These are phyloP conservation scores for Thripadectes ignobilis DNA, from an alignment of 2,797 vertebrate genomes.

Conservation along the genomic window DNA sequence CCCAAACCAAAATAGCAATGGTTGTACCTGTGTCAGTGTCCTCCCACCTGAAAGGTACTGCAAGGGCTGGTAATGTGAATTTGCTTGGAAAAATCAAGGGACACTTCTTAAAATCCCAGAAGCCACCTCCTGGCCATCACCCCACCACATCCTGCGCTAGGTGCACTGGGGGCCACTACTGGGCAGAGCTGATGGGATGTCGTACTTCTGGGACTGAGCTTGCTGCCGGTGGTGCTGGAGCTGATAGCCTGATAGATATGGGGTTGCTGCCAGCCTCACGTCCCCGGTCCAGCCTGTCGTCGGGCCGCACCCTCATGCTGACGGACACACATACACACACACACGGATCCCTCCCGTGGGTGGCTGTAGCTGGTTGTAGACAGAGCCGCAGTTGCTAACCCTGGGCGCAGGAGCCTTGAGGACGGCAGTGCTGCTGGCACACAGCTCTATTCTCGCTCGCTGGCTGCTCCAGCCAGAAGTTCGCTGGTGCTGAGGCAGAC, in stretches of 20 bases:
- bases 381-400: not conserved
- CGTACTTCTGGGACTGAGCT: not conserved
- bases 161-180: accelerated
- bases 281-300: accelerated
- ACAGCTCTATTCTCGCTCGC: not conserved
- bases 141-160: too few species aligned
- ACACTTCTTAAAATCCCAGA: not conserved
- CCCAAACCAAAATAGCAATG: not conserved
- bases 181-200: not conserved
- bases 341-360: accelerated
- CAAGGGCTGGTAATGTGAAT: accelerated
- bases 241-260: accelerated
- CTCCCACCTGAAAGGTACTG: not conserved
- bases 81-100: not conserved
- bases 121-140: not conserved
- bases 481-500: accelerated
- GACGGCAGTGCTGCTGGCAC: not conserved
- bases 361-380: not conserved
- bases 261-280: not conserved
- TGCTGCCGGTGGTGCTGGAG: not conserved
- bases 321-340: too few species aligned
- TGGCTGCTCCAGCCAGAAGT: not conserved
- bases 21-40: not conserved
- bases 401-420: not conserved
- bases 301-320: not conserved